phyloP scores from a whole-genome alignment of 1,140 invertebrate species.

The Leptopilina clavipes region DNA sequence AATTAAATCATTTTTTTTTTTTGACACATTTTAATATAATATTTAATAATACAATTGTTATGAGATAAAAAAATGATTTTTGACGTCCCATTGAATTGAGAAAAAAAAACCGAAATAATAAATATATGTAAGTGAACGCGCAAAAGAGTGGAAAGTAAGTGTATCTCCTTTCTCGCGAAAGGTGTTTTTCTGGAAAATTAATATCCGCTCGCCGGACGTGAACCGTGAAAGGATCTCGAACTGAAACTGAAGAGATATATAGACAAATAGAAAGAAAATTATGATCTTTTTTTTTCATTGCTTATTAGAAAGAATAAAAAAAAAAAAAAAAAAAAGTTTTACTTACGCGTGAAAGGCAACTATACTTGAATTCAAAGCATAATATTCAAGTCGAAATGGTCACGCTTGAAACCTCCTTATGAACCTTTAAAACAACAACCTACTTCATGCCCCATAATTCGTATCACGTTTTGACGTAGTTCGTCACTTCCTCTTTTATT shows the following conservation, averaged over 20 bases:
- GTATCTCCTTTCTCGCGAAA: constrained; percentile 28
- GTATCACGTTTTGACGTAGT: constrained; percentile 5
- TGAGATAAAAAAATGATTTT: too few relatives aligned
- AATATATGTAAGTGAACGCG: neutral
- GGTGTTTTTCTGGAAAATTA: constrained; percentile 35
- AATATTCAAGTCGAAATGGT: constrained; percentile 7
- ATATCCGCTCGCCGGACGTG: constrained; percentile 21
- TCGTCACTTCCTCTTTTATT: neutral
- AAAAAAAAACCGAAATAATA: neutral
- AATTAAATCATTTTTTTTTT: too few relatives aligned
- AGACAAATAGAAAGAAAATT: constrained; percentile 21
- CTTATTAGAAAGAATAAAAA: neutral
- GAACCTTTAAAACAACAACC: constrained; percentile 1
- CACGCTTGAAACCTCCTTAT: constrained; percentile 17
- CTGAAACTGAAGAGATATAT: constrained; percentile 30
- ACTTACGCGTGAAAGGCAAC: constrained; percentile 25
- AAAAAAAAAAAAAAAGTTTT: constrained; percentile 6
- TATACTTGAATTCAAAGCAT: neutral
- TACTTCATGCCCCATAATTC: constrained; percentile 19
- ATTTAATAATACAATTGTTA: too few relatives aligned
- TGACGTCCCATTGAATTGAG: neutral
- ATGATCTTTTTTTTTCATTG: too few relatives aligned
- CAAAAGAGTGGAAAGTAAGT: constrained; percentile 22
- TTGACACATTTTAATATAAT: too few relatives aligned
- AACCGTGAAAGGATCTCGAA: constrained; percentile 24